A percentile compares a stretch with the other conserved stretches of the same genome.
These are phyloP conservation scores for Amblyraja radiata DNA, from an alignment of 2,797 vertebrate species.

Conservation along the genomic window DNA sequence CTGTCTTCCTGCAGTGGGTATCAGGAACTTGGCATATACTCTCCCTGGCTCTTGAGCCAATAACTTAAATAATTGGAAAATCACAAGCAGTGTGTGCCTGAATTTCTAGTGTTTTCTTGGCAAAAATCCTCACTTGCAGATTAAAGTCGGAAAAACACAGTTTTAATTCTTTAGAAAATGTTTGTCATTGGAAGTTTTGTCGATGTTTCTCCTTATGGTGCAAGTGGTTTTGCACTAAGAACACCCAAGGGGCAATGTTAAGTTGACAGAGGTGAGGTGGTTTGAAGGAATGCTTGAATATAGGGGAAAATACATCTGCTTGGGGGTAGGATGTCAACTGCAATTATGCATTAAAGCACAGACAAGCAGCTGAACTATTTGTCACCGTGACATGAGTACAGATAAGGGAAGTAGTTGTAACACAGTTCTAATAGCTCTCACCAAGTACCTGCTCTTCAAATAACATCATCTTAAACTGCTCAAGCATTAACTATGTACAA, in stretches of 20 bases:
- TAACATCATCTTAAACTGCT: neutral
- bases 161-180: neutral
- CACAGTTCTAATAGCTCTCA: neutral
- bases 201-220: neutral
- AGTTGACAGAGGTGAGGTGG: neutral
- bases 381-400: neutral
- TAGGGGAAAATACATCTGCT: neutral
- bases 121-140: neutral
- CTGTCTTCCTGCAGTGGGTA: too few relatives aligned
- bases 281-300: neutral
- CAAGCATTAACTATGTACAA: neutral
- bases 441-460: neutral
- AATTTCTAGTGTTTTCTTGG: neutral
- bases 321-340: neutral
- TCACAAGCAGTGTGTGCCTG: neutral
- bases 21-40: neutral
- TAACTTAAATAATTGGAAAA: constrained; percentile 5
- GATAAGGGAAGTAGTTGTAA: neutral
- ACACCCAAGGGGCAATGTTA: neutral
- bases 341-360: neutral
- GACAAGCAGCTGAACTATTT: neutral
- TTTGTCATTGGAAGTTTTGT: neutral
- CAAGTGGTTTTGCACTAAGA: neutral
- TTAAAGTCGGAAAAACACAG: neutral
- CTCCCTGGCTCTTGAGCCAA: neutral